These are phyloP conservation scores for Muntiacus reevesi DNA, from an alignment of 2,113 vertebrate species.

Conservation along the genomic window DNA sequence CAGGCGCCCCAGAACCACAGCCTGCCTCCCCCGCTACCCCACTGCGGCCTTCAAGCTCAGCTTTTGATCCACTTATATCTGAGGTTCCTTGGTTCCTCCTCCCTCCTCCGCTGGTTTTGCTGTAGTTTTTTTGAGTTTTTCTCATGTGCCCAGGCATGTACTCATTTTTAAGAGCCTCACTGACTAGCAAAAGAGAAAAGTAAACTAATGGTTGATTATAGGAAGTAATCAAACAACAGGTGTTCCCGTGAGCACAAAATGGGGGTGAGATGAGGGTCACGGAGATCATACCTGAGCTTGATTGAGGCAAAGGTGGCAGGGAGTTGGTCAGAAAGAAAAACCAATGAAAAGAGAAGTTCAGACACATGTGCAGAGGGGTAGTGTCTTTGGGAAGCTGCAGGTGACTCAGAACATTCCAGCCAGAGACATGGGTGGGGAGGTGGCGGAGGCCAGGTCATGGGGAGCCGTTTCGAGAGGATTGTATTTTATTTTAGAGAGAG, in stretches of 20 bases:
- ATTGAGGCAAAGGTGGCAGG: not conserved
- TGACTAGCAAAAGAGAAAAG: not conserved
- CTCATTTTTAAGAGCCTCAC: not conserved
- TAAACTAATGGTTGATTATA: not conserved
- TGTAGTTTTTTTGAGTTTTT: not conserved
- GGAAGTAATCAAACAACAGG: not conserved
- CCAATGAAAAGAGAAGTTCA: not conserved
- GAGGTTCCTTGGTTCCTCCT: not conserved
- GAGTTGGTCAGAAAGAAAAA: not conserved
- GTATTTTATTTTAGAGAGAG: not conserved
- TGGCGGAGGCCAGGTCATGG: not conserved
- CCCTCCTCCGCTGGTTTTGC: not conserved
- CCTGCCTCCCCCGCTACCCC: not conserved
- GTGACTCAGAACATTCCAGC: not conserved
- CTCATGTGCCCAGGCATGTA: not conserved
- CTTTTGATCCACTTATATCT: not conserved
- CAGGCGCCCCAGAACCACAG: not conserved
- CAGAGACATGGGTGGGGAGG: not conserved
- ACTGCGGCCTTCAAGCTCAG: not conserved
- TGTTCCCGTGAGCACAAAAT: not conserved
- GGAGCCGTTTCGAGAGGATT: not conserved
- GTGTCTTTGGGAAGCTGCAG: not conserved
- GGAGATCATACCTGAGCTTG: not conserved
- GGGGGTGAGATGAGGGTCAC: not conserved
- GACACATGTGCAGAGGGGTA: not conserved